phyloP scores from a whole-genome alignment of 1,140 invertebrate species.

The Drosophila kikkawai region DNA sequence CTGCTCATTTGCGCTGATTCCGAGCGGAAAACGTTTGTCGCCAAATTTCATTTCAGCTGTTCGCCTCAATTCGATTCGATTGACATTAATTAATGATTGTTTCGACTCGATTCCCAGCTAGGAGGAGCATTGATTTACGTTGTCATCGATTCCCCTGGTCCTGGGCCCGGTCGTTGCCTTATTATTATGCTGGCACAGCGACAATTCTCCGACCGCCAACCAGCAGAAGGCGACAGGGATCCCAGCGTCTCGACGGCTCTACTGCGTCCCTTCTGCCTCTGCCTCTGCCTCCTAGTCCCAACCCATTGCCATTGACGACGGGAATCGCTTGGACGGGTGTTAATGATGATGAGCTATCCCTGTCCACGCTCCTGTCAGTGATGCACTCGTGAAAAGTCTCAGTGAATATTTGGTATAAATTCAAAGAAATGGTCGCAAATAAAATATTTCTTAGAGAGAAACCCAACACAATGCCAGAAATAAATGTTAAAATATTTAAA shows the following conservation, averaged over 20 bases:
- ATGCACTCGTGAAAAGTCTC: slow-evolving; percentile 13
- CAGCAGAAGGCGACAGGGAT: slow-evolving; percentile 24
- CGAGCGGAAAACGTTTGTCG: slow-evolving; percentile 81
- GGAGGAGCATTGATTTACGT: slow-evolving; percentile 74
- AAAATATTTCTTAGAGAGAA: neutral
- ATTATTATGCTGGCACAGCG: slow-evolving; percentile 80
- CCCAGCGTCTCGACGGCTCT: slow-evolving; percentile 1
- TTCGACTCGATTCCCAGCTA: slow-evolving; percentile 64
- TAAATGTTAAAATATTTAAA: neutral
- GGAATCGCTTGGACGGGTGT: slow-evolving; percentile 68
- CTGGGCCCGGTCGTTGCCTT: slow-evolving; percentile 38
- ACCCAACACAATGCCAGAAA: neutral
- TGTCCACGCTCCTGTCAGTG: slow-evolving; percentile 31
- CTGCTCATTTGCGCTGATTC: slow-evolving; percentile 78
- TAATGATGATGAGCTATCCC: slow-evolving; percentile 76
- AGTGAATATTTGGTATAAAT: too few relatives aligned
- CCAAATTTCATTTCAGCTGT: slow-evolving; percentile 79
- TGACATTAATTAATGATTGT: slow-evolving; percentile 83
- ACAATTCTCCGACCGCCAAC: slow-evolving; percentile 55
- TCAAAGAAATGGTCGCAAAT: neutral
- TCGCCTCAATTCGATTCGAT: slow-evolving; percentile 76
- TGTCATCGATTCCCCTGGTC: slow-evolving; percentile 68
- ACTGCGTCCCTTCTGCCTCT: neutral
- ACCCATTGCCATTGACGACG: slow-evolving; percentile 40
- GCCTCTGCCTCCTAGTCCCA: slow-evolving; percentile 1